A percentile compares a stretch with the other conserved stretches of the same genome.
phyloP scores from a whole-genome alignment of 1,140 invertebrate species.

The Sitophilus oryzae region DNA sequence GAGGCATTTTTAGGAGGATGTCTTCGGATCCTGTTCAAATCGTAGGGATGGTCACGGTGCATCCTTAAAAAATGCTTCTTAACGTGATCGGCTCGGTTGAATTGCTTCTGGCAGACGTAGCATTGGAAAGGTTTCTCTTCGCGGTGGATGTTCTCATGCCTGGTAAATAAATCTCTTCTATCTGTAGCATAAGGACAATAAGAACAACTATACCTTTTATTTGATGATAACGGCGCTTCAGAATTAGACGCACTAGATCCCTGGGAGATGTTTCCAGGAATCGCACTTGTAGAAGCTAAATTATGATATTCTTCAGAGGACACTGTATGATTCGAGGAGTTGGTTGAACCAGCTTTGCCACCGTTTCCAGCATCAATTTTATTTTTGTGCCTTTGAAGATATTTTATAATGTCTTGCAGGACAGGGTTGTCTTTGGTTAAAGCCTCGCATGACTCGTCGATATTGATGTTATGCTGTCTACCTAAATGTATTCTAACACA shows the following conservation, averaged over 20 bases:
- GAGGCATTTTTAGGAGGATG: conserved; percentile 49
- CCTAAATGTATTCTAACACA: conserved; percentile 68
- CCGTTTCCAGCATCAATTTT: conserved; percentile 47
- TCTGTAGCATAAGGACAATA: conserved; percentile 87
- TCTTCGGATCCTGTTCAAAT: conserved; percentile 72
- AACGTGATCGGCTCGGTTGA: conserved; percentile 90
- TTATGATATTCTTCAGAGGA: conserved; percentile 23
- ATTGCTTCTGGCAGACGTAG: conserved; percentile 85
- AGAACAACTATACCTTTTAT: conserved; percentile 76
- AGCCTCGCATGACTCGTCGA: conserved; percentile 53
- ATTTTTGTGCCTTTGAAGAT: conserved; percentile 60
- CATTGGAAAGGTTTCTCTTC: conserved; percentile 91
- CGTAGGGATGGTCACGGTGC: conserved; percentile 80
- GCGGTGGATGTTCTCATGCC: conserved; percentile 93
- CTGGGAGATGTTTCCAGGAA: conserved; percentile 24
- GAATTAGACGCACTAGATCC: conserved; percentile 27
- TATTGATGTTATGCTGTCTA: conserved; percentile 59
- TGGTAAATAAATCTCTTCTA: conserved; percentile 85
- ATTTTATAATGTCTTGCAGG: conserved; percentile 65
- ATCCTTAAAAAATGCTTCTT: conserved; percentile 90
- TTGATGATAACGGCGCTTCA: conserved; percentile 36
- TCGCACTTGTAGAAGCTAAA: conserved; percentile 12
- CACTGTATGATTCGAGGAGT: conserved; percentile 8
- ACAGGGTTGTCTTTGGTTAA: conserved; percentile 66
- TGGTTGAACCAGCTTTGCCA: conserved; percentile 34